Percentiles rank a stretch among this genome's conserved stretches.
phyloP scores from a whole-genome alignment of 2,888 invertebrate species.

The Mesoligia furuncula region DNA sequence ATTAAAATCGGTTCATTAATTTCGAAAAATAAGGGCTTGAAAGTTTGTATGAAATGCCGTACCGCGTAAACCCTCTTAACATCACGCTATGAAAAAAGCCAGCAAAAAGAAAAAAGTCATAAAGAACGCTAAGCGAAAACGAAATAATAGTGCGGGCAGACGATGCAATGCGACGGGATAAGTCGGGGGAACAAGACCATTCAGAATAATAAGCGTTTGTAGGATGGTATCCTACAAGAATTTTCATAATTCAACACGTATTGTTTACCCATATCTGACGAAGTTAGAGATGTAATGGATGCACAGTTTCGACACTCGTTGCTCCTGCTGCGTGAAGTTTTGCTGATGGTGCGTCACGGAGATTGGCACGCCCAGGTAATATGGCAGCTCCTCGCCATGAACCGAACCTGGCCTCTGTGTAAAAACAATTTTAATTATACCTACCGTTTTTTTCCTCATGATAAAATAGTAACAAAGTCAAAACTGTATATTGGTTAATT shows the following conservation, averaged over 20 bases:
- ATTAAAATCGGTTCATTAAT: too few species aligned
- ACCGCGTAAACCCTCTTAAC: too few species aligned
- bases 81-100: too few species aligned
- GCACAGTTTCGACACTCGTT: slow-evolving; percentile 94
- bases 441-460: not conserved
- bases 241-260: not conserved
- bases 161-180: not conserved
- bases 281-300: slow-evolving; percentile 97
- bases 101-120: not conserved
- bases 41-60: too few species aligned
- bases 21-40: too few species aligned
- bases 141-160: not conserved
- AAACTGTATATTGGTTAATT: not conserved
- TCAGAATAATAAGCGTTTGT: not conserved
- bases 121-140: not conserved
- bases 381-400: slow-evolving; percentile 96
- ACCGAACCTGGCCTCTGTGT: slow-evolving; percentile 95
- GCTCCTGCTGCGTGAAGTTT: slow-evolving; percentile 95
- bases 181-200: not conserved
- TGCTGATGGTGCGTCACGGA: slow-evolving; percentile 91
- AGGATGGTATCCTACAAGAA: not conserved
- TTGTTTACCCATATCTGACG: slow-evolving; percentile 91
- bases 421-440: not conserved
- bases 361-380: slow-evolving; percentile 95
- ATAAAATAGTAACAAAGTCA: not conserved